Conservation (phyloP, 2,797 vertebrate genomes). For the Pseudochaenichthys georgianus region DNA sequence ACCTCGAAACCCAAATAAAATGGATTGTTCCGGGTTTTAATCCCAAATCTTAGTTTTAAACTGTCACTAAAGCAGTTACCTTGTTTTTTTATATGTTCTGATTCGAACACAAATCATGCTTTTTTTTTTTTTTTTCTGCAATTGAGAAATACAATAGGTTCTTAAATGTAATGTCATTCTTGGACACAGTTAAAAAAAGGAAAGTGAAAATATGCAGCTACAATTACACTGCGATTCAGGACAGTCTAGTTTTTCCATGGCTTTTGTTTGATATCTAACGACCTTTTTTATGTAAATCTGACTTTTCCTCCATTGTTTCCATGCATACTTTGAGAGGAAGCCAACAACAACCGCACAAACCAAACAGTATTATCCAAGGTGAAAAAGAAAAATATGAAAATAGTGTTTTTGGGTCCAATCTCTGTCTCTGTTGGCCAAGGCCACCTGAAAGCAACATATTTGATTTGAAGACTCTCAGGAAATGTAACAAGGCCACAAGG, state of each 20-base stretch:
- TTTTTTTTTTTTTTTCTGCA: neutral
- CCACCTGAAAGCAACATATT: conserved; percentile 45
- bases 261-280: neutral
- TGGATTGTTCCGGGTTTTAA: neutral
- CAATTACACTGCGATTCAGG: neutral
- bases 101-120: neutral
- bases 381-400: conserved; percentile 22
- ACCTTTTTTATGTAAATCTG: neutral
- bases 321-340: neutral
- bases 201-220: neutral
- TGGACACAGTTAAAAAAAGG: neutral
- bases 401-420: conserved; percentile 25
- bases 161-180: neutral
- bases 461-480: conserved; percentile 67
- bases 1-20: neutral
- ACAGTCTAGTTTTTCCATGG: neutral
- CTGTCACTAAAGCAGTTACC: neutral
- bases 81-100: neutral
- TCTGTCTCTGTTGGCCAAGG: conserved; percentile 33
- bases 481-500: conserved; percentile 39
- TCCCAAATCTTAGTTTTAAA: neutral
- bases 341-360: neutral
- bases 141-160: neutral
- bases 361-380: conserved; percentile 6
- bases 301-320: neutral